A percentile compares a stretch with the other conserved stretches of the same genome.
phyloP scores from a whole-genome alignment of 1,140 invertebrate species.

The Caenorhabditis remanei region DNA sequence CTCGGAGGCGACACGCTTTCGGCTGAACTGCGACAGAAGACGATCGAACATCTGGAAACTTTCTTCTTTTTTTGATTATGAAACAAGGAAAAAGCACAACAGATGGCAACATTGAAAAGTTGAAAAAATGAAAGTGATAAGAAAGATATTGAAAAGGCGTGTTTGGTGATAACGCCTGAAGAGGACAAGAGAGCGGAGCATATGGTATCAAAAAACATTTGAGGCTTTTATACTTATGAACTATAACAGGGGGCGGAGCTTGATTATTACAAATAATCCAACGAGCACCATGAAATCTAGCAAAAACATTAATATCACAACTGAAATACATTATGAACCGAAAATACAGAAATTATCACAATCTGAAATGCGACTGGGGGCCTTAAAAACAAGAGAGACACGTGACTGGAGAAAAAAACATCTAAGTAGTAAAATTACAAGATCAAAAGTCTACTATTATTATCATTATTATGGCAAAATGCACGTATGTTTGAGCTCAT shows the following conservation, averaged over 20 bases:
- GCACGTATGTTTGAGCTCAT: constrained; percentile 16
- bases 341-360: constrained; percentile 45
- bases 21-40: constrained; percentile 44
- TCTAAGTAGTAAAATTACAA: background rate
- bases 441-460: background rate
- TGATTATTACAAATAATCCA: background rate
- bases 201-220: background rate
- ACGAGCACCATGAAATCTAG: constrained; percentile 2
- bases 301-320: constrained; percentile 9
- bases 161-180: constrained; percentile 50
- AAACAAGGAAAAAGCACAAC: constrained; percentile 10
- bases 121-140: constrained; percentile 44
- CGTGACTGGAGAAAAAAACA: constrained; percentile 14
- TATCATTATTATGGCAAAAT: constrained; percentile 54
- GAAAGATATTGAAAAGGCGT: constrained; percentile 41
- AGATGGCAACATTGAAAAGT: constrained; percentile 36
- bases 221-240: constrained; percentile 28
- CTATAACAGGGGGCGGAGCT: background rate
- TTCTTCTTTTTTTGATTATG: background rate
- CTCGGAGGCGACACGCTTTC: constrained; percentile 52
- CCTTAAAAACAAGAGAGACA: background rate
- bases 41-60: constrained; percentile 52
- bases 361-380: background rate
- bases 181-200: background rate
- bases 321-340: background rate